Base-by-base conservation (phyloP, 2,113 vertebrate genomes). In the Megaptera novaeangliae region DNA sequence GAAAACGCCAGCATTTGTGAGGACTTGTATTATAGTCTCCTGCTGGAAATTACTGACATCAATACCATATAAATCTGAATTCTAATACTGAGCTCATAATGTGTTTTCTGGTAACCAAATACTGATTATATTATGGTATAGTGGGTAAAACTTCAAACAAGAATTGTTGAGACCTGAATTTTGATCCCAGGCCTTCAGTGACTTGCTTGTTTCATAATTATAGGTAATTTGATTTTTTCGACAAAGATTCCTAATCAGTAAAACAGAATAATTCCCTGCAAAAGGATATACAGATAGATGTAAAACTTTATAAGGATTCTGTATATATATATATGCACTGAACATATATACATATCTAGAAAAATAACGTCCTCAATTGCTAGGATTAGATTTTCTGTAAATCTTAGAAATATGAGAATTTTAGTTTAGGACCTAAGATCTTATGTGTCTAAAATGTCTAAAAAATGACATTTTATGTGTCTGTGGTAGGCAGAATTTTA, bases 1-100 rank as follows among this genome's bases (percentile, higher is more conserved):
- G 29, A 87, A 94, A 92, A 90, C 21, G 55, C n/a, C 15, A 85
- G 39, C 36, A 57, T 77, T 95, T 74, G 27, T 96, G 55, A 95
- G 49, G 17, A 92, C 46, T 64, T 86, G 21, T 82, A 31, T 92
- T 93, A 68, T 36, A 92, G 27, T 61, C 71, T 96, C 41, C 44
- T 95, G 75, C 41, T 95, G 57, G 41, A 95, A 96, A 96, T 88
- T 83, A 86, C 41, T 94, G 86, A 88, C 39, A 75, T 57, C 91
- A 85, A 91, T 55, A 64, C 34, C 61, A 81, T 71, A 59, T 84
- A 95, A 97, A 89, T 94, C 46, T 95, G 41, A 95, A 95, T 96
- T 92, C 74, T 95, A 77, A 85, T 64, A n/a, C 36, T 64, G 66
- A 72, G 27, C 3, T 86, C 84, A 57, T 46, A 88, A 61, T 25